Evolutionary conservation across 2,797 vertebrate species (phyloP).

Genomic region (Myotis myotis): DNA sequence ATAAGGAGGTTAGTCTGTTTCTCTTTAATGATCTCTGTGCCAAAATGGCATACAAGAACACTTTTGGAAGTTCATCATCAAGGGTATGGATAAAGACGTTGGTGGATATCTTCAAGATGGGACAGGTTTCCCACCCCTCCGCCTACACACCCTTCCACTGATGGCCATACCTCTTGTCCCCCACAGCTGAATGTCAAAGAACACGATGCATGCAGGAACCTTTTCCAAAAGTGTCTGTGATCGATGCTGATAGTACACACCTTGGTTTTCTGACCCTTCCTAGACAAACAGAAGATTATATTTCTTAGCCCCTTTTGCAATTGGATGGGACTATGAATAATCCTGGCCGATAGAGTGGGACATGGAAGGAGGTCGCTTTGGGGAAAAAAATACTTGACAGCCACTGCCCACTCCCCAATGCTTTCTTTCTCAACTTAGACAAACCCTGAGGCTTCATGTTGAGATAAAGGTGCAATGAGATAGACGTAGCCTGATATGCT

Average conservation of each 20-base stretch:
- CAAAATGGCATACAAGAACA: constrained; percentile 31
- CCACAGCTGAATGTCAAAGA: background rate
- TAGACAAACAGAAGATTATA: background rate
- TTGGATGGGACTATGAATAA: background rate
- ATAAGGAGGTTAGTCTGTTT: constrained; percentile 64
- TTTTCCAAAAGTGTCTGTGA: background rate
- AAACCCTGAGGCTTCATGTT: background rate
- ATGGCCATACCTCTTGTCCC: no score
- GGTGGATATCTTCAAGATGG: background rate
- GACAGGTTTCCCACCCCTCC: background rate
- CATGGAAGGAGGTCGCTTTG: background rate
- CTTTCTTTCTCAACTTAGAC: background rate
- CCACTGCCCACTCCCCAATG: background rate
- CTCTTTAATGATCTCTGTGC: constrained; percentile 40
- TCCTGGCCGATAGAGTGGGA: background rate
- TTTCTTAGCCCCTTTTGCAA: background rate
- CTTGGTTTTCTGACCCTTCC: background rate
- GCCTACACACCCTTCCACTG: background rate
- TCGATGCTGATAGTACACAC: background rate
- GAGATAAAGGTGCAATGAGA: background rate
- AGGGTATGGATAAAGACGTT: background rate
- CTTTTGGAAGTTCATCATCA: constrained; percentile 18
- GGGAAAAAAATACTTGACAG: background rate
- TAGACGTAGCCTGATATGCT: background rate
- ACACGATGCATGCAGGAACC: background rate